Evolutionary conservation across 2,888 invertebrate genomes (phyloP), one percentile per base, ranked within the genome.

Genomic region (Diachrysia chrysitis): DNA sequence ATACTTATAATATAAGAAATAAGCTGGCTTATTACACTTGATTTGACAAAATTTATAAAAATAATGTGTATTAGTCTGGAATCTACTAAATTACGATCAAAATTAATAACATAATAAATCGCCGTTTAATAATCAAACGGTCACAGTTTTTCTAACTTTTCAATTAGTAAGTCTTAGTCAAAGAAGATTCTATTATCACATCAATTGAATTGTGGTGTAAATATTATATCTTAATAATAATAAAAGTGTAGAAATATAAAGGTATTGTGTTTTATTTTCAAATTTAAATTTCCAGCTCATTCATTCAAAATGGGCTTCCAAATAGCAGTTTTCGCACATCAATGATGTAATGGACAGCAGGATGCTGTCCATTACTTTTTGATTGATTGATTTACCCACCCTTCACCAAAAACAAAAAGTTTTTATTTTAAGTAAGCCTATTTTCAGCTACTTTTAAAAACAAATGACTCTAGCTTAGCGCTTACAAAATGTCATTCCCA

Each of bases 191-290:
- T 58, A 21, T 61, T 23, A 48, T 25, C 71, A 65, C 19, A 73
- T 69, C 25, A 65, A 75, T 37, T 54, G 25, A 48, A 51, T 61
- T 76, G 61, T 75, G 63, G 76, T 75, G 63, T 76, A 75, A 64
- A 61, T 63, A 58, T 63, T 72, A 21, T 72, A 64, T 68, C 62
- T 53, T 19, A 58, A 59, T 61, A 51, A 29, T 32, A 76, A 62
- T 75, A 75, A 75, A 75, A 56, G 17, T 66, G 56, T 46, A 54
- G 25, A 21, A 62, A 51, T 12, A 56, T 32, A 12, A 32, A 29
- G 10, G 5, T 10, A 10, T 19, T 5, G 6, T 17, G 21, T 71
- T 71, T 71, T 72, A 35, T 32, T 57, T 21, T 16, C 6, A 42
- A 1, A 42, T 12, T 7, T 5, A 29, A 29, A 0, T 29, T 29